These are phyloP conservation scores for Syndactyla subalaris DNA, from an alignment of 2,797 vertebrate species.

Conservation along the genomic window DNA sequence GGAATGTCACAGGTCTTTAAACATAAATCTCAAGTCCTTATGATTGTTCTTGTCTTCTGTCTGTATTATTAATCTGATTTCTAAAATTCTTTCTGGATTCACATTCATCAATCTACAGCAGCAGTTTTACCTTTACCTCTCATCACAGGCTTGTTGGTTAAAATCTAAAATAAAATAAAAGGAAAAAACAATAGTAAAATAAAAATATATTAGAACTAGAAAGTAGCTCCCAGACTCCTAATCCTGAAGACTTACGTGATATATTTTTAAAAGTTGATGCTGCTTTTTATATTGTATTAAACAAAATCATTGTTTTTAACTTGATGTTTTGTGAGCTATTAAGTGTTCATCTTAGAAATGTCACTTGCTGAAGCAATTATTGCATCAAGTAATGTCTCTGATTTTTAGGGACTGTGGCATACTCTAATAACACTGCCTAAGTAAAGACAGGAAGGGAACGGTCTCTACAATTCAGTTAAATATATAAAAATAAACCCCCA, in stretches of 20 bases:
- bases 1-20: conserved; percentile 31
- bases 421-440: neutral
- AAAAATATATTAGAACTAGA: neutral
- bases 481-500: neutral
- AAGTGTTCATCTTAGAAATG: neutral
- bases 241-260: neutral
- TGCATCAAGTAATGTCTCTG: neutral
- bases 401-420: neutral
- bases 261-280: neutral
- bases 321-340: neutral
- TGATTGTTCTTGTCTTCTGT: neutral
- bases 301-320: neutral
- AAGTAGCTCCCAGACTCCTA: neutral
- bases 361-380: neutral
- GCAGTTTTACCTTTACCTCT: conserved; percentile 28
- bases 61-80: neutral
- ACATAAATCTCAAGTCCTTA: conserved; percentile 11
- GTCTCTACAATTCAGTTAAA: neutral
- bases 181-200: neutral
- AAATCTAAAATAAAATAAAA: neutral
- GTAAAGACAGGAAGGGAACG: rapidly evolving
- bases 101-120: neutral
- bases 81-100: conserved; percentile 31
- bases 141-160: neutral
- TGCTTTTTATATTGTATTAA: neutral